These are phyloP conservation scores for Danio kyathit DNA, from an alignment of 2,797 vertebrate genomes.

Conservation along the genomic window DNA sequence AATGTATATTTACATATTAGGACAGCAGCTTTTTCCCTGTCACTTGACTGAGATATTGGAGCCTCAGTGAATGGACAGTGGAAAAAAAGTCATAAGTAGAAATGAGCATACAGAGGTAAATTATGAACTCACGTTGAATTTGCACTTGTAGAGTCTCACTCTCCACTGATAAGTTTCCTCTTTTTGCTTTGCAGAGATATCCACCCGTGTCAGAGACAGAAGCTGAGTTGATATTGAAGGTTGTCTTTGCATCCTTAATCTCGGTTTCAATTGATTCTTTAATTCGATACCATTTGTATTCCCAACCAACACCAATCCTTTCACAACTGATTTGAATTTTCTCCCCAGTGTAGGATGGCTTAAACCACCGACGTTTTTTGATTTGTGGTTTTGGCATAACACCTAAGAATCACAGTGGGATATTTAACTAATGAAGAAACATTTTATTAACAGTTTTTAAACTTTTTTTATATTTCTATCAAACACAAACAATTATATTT, in stretches of 20 bases:
- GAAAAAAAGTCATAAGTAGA: background rate
- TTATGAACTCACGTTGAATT: background rate
- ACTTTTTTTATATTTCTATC: too few relatives aligned
- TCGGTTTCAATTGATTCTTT: background rate
- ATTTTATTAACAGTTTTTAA: too few relatives aligned
- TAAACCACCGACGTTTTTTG: background rate
- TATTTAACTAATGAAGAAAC: too few relatives aligned
- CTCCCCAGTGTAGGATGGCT: background rate
- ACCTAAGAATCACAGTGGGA: background rate
- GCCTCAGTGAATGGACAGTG: background rate
- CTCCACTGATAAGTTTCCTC: background rate
- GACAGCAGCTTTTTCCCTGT: too few relatives aligned
- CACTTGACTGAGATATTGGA: too few relatives aligned
- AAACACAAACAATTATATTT: too few relatives aligned
- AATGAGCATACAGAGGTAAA: background rate
- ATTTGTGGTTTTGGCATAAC: background rate
- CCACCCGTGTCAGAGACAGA: background rate
- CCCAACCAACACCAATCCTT: background rate
- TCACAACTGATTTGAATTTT: background rate
- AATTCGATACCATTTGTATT: background rate
- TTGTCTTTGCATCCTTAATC: background rate
- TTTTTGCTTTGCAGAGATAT: conserved; percentile 17
- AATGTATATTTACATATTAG: too few relatives aligned
- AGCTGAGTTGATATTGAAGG: background rate
- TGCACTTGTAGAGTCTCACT: background rate